phyloP scores from a whole-genome alignment of 2,797 vertebrate genomes.

The Diplodus sargus region DNA sequence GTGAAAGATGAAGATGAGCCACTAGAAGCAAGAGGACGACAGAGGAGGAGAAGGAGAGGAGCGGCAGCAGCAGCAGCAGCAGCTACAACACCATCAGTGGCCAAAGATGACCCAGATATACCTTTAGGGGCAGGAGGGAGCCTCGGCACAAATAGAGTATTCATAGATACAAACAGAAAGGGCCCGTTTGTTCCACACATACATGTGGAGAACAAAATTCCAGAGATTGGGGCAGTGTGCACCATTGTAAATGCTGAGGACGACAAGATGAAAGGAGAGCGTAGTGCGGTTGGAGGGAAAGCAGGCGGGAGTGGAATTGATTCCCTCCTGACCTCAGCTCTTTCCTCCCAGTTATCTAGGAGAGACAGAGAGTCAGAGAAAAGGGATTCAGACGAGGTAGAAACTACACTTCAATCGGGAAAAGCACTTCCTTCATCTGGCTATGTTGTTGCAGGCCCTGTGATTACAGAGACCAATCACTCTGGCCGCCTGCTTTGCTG shows the following conservation, averaged over 20 bases:
- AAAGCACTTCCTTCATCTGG: slow-evolving; percentile 94
- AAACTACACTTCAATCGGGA: slow-evolving; percentile 87
- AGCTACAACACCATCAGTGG: slow-evolving; percentile 65
- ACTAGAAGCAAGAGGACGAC: slow-evolving; percentile 60
- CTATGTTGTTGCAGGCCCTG: slow-evolving; percentile 93
- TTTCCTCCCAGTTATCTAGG: slow-evolving; percentile 79
- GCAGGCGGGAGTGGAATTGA: slow-evolving; percentile 73
- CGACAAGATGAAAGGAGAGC: slow-evolving; percentile 92
- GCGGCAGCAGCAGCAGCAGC: slow-evolving; percentile 72
- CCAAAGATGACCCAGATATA: slow-evolving; percentile 86
- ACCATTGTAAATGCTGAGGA: slow-evolving; percentile 97
- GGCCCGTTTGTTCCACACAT: slow-evolving; percentile 95
- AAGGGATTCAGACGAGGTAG: slow-evolving; percentile 78
- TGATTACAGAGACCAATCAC: slow-evolving; percentile 92
- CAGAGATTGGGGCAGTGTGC: slow-evolving; percentile 95
- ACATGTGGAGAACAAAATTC: slow-evolving; percentile 95
- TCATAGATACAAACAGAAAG: slow-evolving; percentile 88
- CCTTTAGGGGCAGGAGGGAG: slow-evolving; percentile 55
- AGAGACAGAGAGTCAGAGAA: slow-evolving; percentile 85
- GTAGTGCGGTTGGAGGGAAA: slow-evolving; percentile 82
- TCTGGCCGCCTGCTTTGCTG: slow-evolving; percentile 95
- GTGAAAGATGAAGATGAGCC: slow-evolving; percentile 77
- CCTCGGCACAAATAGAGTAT: slow-evolving; percentile 73
- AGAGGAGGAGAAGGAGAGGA: slow-evolving; percentile 84
- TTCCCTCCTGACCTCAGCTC: slow-evolving; percentile 71